A percentile compares a stretch with the other conserved stretches of the same genome.
phyloP scores from a whole-genome alignment of 2,888 invertebrate species.

The Cephus pygmeus region DNA sequence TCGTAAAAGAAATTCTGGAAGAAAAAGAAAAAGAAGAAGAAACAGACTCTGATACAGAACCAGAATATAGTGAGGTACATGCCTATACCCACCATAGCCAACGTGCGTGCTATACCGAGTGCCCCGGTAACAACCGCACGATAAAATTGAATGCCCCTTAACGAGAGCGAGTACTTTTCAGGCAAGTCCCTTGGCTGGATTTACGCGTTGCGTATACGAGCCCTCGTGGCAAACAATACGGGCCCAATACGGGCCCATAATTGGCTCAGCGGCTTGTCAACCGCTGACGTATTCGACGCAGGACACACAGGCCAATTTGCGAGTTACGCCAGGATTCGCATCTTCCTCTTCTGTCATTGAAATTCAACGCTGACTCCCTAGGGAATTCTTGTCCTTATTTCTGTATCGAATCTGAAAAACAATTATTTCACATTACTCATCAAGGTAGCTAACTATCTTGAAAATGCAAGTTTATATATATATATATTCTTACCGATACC shows the following conservation, averaged over 20 bases:
- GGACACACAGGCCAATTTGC: neutral
- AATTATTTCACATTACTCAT: neutral
- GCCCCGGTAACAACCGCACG: conserved; percentile 5
- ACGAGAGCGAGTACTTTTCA: conserved; percentile 8
- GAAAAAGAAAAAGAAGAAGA: neutral
- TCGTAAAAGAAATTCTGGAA: conserved; percentile 17
- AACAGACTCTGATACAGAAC: neutral
- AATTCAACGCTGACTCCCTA: neutral
- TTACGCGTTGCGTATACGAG: conserved; percentile 4
- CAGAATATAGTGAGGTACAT: neutral
- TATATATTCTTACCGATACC: neutral
- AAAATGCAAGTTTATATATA: neutral
- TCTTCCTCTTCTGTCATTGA: neutral
- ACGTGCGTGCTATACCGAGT: neutral
- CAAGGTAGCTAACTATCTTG: neutral
- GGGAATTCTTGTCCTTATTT: neutral
- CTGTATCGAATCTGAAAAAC: neutral
- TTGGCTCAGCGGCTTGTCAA: conserved; percentile 7
- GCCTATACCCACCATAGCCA: neutral
- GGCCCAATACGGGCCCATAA: conserved; percentile 3
- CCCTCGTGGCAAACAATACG: conserved; percentile 1
- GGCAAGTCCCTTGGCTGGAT: conserved; percentile 1
- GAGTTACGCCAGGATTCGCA: neutral
- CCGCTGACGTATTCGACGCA: neutral
- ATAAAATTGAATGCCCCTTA: conserved; percentile 7